These are phyloP conservation scores for Trachythela sp. DNA, from an alignment of 64 coral and sea anemone genomes.

Conservation along the genomic window DNA sequence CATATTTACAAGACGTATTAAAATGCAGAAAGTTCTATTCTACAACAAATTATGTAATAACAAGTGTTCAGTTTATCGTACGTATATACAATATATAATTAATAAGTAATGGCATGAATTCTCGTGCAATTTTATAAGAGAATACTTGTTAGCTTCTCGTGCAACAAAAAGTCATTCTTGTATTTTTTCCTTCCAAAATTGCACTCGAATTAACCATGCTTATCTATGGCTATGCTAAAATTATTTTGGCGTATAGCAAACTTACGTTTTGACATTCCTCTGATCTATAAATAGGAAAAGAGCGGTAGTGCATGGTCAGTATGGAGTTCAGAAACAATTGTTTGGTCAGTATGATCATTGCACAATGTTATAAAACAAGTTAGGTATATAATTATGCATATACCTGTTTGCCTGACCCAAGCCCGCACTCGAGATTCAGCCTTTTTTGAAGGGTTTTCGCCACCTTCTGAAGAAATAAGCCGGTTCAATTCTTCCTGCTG, in stretches of 20 bases:
- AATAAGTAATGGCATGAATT: too few species aligned
- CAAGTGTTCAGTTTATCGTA: too few species aligned
- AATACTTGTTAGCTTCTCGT: too few species aligned
- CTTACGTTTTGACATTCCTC: constrained; percentile 5
- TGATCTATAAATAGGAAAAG: not conserved
- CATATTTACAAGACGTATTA: not conserved
- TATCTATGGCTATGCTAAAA: too few species aligned
- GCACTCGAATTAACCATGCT: not conserved
- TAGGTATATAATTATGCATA: not conserved
- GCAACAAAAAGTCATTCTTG: too few species aligned
- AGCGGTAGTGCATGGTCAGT: not conserved
- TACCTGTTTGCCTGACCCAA: constrained; percentile 1
- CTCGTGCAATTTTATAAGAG: too few species aligned
- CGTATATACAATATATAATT: too few species aligned
- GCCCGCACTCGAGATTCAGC: not conserved
- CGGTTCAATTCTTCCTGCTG: not conserved
- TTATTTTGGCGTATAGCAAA: not conserved
- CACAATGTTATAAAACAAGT: too few species aligned
- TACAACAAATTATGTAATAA: too few species aligned
- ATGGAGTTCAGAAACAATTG: too few species aligned
- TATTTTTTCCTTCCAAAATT: not conserved
- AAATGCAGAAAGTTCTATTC: not conserved
- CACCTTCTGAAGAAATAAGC: not conserved
- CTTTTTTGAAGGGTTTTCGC: not conserved
- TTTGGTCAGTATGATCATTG: too few species aligned